phyloP scores from a whole-genome alignment of 2,888 invertebrate genomes.

The Kryphioiulus occultus region DNA sequence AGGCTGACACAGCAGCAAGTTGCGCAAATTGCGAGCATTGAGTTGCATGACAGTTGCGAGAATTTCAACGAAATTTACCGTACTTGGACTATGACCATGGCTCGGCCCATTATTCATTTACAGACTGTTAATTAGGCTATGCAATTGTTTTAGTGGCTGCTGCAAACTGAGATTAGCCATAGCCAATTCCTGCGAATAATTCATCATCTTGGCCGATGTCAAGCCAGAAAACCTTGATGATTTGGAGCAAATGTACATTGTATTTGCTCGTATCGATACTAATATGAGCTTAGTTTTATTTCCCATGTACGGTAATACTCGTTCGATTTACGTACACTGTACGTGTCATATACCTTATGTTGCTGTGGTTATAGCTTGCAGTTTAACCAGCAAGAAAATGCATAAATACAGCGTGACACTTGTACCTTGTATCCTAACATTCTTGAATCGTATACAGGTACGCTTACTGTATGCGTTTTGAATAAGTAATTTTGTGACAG shows the following conservation, averaged over 20 bases:
- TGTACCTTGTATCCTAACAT: neutral
- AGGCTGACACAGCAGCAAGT: neutral
- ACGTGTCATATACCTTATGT: too few relatives aligned
- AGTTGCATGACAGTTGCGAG: slow-evolving; percentile 7
- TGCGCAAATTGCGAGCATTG: slow-evolving; percentile 12
- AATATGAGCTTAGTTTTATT: too few relatives aligned
- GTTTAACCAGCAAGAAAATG: neutral
- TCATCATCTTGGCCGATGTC: neutral
- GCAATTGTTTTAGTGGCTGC: neutral
- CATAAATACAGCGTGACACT: neutral
- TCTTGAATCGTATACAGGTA: neutral
- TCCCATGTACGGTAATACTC: too few relatives aligned
- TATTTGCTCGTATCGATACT: too few relatives aligned
- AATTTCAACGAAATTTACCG: neutral
- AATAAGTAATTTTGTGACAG: neutral
- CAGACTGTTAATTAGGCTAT: neutral
- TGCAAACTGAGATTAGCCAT: neutral
- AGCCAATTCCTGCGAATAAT: neutral
- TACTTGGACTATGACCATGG: neutral
- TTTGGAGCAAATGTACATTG: too few relatives aligned
- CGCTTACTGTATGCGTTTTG: neutral
- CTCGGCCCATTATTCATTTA: neutral
- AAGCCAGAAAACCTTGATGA: too few relatives aligned
- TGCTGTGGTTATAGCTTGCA: too few relatives aligned
- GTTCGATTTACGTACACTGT: too few relatives aligned